A percentile compares a stretch with the other conserved stretches of the same genome.
These are phyloP conservation scores for Liasis olivaceus DNA, from an alignment of 2,797 vertebrate species.

Conservation along the genomic window DNA sequence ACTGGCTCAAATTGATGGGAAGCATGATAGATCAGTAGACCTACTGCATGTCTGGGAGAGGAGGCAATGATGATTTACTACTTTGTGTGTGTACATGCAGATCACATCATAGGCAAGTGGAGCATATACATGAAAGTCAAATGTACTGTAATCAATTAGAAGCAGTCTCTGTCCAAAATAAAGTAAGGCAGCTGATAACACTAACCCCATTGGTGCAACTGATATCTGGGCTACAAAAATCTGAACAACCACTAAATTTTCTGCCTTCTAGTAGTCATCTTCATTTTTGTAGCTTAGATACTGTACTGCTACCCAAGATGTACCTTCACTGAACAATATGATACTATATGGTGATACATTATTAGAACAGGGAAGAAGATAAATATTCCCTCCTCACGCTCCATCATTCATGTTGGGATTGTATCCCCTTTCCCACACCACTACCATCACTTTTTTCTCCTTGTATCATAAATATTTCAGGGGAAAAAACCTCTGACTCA, in stretches of 20 bases:
- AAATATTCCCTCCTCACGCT: background rate
- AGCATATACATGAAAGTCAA: background rate
- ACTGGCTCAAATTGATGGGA: background rate
- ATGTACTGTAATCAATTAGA: background rate
- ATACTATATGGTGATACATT: background rate
- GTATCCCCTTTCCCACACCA: too few relatives aligned
- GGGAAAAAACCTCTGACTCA: background rate
- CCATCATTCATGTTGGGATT: background rate
- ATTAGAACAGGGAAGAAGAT: background rate
- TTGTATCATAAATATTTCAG: background rate
- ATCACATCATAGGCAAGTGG: background rate
- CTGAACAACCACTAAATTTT: background rate
- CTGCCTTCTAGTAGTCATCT: background rate
- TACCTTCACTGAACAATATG: background rate
- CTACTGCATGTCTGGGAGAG: background rate
- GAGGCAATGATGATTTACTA: background rate
- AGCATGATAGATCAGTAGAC: background rate
- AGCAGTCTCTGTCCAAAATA: background rate
- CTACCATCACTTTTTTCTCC: background rate
- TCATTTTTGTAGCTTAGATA: background rate
- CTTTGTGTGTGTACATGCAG: background rate
- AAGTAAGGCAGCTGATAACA: background rate
- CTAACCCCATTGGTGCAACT: background rate
- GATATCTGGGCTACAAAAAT: background rate
- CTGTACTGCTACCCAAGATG: background rate